phyloP scores from a whole-genome alignment of 2,888 invertebrate species.

The Cotesia congregata region DNA sequence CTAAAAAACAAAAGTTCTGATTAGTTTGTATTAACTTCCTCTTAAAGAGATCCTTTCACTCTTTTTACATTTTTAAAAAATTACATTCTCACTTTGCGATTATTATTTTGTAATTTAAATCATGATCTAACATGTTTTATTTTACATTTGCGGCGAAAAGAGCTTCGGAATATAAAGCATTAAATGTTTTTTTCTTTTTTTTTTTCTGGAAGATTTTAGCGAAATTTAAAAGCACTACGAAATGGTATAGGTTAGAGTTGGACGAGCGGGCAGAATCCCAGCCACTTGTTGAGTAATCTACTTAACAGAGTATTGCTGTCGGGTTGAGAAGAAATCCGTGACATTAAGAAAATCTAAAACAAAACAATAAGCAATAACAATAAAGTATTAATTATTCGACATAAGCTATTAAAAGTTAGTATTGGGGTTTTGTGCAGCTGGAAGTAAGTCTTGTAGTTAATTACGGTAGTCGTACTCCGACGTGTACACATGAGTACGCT shows the following conservation, averaged over 20 bases:
- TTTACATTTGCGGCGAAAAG: neutral
- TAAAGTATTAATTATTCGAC: neutral
- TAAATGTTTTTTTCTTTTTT: constrained; percentile 14
- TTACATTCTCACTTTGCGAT: too few species aligned
- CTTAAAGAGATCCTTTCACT: too few species aligned
- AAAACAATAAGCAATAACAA: constrained; percentile 13
- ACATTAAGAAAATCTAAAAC: constrained; percentile 8
- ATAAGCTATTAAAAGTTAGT: neutral
- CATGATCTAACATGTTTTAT: too few species aligned
- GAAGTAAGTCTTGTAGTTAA: neutral
- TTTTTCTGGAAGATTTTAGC: constrained; percentile 23
- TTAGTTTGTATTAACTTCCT: too few species aligned
- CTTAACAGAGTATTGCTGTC: constrained; percentile 61
- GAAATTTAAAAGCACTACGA: constrained; percentile 42
- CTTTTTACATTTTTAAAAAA: too few species aligned
- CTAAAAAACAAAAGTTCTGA: too few species aligned
- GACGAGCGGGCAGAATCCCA: constrained; percentile 61
- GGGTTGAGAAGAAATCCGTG: constrained; percentile 3
- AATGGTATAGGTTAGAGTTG: constrained; percentile 49
- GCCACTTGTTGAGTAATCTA: constrained; percentile 70
- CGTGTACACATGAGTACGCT: constrained; percentile 48
- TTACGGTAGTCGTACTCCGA: neutral
- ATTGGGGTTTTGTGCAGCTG: neutral
- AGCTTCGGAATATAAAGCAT: neutral
- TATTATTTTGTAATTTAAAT: too few species aligned